Evolutionary conservation across 1,140 invertebrate species (phyloP), one percentile per base, ranked within the genome.

Genomic region (Sesamia nonagrioides): DNA sequence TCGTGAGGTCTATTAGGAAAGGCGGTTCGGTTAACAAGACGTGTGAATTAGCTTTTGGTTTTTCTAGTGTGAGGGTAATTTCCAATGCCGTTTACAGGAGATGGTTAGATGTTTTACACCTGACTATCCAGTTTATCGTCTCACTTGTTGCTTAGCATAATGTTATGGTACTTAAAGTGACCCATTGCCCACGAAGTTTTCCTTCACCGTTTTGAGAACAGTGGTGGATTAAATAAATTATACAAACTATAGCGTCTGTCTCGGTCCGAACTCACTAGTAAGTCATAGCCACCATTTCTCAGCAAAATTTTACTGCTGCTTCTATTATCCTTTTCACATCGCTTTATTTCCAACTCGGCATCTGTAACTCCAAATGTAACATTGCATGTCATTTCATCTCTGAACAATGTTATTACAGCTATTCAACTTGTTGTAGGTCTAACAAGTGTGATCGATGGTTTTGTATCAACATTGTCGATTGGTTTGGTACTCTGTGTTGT

Each of bases 381-480:
- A 66, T 60, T 60, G 56, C 56, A 35, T 60, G 56, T 66, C 37
- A 37, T 42, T 66, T 66, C 17, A 40, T 42, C 37, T 66, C n/a
- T 42, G n/a, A 13, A 1, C 17, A 17, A 13, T 27, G 3, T 27
- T 42, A 42, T 66, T 66, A 66, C 37, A 40, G 37, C 6, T 58
- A 58, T 58, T 58, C 61, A 66, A 37, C 61, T 66, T 37, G 37
- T 66, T 66, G 17, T 66, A 42, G 61, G 61, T 40, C 61, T 37
- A 66, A 66, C 61, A 66, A 66, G 61, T 66, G 42, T 66, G 61
- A 66, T 66, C 61, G 61, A 66, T 66, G 61, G 35, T 42, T 66
- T 21, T 42, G 37, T 42, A 66, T 42, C 61, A 66, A 42, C 61
- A 66, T 17, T 42, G 42, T 42, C 61, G 61, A 13, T 11, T 66